Percentiles rank a stretch among this genome's conserved stretches.
phyloP scores from a whole-genome alignment of 1,140 invertebrate genomes.

The Apis cerana region DNA sequence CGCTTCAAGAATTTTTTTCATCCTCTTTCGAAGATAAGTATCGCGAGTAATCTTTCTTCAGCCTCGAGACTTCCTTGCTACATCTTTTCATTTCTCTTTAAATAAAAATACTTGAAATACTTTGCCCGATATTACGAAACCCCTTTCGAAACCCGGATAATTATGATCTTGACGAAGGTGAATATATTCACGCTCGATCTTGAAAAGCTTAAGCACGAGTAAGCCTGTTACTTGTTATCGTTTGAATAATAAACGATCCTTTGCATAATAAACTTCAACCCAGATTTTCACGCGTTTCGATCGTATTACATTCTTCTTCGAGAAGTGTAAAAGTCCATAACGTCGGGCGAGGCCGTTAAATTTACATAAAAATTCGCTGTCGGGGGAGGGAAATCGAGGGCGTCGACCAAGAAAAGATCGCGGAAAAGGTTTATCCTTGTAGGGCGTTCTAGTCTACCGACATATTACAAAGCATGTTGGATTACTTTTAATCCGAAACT shows the following conservation, averaged over 20 bases:
- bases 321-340: constrained; percentile 43
- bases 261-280: constrained; percentile 47
- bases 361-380: constrained; percentile 48
- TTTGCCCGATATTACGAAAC: neutral
- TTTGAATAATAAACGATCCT: constrained; percentile 47
- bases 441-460: neutral
- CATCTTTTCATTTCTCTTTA: neutral
- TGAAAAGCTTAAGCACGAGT: constrained; percentile 28
- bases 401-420: constrained; percentile 23
- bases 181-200: constrained; percentile 18
- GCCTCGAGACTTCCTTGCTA: neutral
- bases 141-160: neutral
- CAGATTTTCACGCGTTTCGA: constrained; percentile 39
- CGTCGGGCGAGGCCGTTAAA: constrained; percentile 30
- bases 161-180: neutral
- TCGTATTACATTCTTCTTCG: constrained; percentile 42
- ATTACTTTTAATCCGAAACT: constrained; percentile 15
- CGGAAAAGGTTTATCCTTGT: neutral
- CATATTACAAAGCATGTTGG: neutral
- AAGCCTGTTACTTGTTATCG: constrained; percentile 42
- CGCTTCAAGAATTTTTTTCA: constrained; percentile 1
- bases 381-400: neutral
- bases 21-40: neutral
- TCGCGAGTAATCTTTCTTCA: neutral
- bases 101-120: neutral